phyloP scores from a whole-genome alignment of 2,888 invertebrate genomes.

The Pollenia griseotomentosa region DNA sequence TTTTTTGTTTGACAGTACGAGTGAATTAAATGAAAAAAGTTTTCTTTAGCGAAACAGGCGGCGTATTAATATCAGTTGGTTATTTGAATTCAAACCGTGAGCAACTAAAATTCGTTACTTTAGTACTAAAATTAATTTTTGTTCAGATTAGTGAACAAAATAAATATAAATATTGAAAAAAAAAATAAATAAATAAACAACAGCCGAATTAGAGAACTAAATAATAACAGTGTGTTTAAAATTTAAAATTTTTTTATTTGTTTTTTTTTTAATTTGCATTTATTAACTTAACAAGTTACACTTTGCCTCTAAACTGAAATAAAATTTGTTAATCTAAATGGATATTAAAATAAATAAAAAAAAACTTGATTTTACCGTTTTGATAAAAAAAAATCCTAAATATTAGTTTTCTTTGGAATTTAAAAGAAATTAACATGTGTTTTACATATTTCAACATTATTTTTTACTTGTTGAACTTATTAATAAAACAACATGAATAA shows the following conservation, averaged over 20 bases:
- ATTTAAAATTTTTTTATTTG: background rate
- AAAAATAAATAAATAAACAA: background rate
- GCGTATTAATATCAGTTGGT: conserved; percentile 69
- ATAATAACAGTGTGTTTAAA: too few relatives aligned
- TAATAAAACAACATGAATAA: too few relatives aligned
- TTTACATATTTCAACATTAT: too few relatives aligned
- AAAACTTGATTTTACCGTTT: too few relatives aligned
- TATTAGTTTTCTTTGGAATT: conserved; percentile 10
- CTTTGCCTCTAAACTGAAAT: too few relatives aligned
- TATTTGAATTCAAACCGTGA: conserved; percentile 74
- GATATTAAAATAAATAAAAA: too few relatives aligned
- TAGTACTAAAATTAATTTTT: conserved; percentile 11
- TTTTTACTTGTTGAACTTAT: too few relatives aligned
- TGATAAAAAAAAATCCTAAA: background rate
- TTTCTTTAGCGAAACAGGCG: conserved; percentile 59
- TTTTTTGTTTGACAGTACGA: conserved; percentile 47
- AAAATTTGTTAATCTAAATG: too few relatives aligned
- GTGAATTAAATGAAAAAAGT: conserved; percentile 51
- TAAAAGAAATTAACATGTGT: background rate
- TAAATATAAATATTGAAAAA: conserved; percentile 2
- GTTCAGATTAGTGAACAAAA: conserved; percentile 12
- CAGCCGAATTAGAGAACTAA: too few relatives aligned
- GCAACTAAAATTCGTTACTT: conserved; percentile 52
- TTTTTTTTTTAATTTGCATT: background rate
- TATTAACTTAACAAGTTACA: background rate